phyloP scores from a whole-genome alignment of 2,797 vertebrate genomes.

The Ceryle rudis region DNA sequence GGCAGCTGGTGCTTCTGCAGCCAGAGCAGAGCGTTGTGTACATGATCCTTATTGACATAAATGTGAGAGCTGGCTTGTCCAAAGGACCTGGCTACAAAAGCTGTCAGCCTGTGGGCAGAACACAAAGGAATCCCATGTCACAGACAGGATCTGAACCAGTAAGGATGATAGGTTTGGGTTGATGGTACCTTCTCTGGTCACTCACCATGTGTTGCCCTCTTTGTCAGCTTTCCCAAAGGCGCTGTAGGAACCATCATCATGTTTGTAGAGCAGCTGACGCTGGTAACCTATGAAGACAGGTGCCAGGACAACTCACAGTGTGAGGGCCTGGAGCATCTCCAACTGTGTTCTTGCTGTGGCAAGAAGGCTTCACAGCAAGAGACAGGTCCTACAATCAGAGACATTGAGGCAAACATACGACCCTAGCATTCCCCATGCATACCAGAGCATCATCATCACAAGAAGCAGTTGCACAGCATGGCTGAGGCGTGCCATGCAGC shows the following conservation, averaged over 20 bases:
- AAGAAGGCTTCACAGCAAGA: not conserved
- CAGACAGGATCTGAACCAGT: not conserved
- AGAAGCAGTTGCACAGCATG: not conserved
- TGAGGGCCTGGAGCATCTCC: not conserved
- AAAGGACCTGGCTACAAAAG: constrained; percentile 88
- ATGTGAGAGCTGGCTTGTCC: constrained; percentile 79
- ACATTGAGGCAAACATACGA: not conserved
- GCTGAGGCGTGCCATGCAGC: accelerated
- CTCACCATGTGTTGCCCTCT: constrained; percentile 65
- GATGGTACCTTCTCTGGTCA: not conserved
- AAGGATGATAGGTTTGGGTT: not conserved
- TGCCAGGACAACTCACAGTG: not conserved
- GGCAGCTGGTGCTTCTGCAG: constrained; percentile 72
- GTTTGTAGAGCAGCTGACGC: constrained; percentile 60
- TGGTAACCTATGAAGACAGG: constrained; percentile 55
- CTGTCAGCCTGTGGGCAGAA: constrained; percentile 81
- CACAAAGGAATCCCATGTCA: not conserved
- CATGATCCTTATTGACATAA: constrained; percentile 74
- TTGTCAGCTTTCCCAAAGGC: constrained; percentile 67
- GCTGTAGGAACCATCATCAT: constrained; percentile 48
- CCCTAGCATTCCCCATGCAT: not conserved
- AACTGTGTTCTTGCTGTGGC: not conserved
- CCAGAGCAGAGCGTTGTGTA: constrained; percentile 77
- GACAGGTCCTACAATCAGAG: not conserved
- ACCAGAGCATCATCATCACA: not conserved